phyloP scores from a whole-genome alignment of 2,797 vertebrate species.

The Eidolon dupreanum region DNA sequence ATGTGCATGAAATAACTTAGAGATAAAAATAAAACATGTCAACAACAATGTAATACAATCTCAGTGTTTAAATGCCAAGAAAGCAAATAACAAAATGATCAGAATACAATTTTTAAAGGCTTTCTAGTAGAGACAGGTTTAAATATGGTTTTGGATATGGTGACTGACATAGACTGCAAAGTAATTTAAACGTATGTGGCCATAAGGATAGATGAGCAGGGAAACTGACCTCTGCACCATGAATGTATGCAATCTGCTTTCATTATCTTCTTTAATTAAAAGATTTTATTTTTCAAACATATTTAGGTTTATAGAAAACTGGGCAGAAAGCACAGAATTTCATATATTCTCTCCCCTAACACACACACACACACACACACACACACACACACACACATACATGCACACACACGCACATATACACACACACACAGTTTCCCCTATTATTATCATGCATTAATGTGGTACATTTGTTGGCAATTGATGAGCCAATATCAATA shows the following conservation, averaged over 20 bases:
- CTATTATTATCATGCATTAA: not conserved
- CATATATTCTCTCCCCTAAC: not conserved
- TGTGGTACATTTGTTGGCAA: not conserved
- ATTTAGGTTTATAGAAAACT: not conserved
- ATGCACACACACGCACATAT: no score
- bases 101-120: slow-evolving; percentile 58
- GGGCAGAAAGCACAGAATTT: not conserved
- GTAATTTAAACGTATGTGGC: not conserved
- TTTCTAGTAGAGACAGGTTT: not conserved
- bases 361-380: not conserved
- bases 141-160: slow-evolving; percentile 19
- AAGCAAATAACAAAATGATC: slow-evolving; percentile 69
- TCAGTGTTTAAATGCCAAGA: slow-evolving; percentile 73
- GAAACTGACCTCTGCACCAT: not conserved
- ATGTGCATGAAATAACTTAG: slow-evolving; percentile 68
- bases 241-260: not conserved
- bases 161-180: not conserved
- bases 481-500: not conserved
- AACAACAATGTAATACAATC: slow-evolving; percentile 69
- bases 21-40: slow-evolving; percentile 78
- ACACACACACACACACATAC: not conserved
- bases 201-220: not conserved
- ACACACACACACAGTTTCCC: not conserved
- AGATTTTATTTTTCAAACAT: slow-evolving; percentile 34
- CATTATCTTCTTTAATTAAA: not conserved